These are phyloP conservation scores for Cheilinus undulatus DNA, from an alignment of 2,113 vertebrate species.

Conservation along the genomic window DNA sequence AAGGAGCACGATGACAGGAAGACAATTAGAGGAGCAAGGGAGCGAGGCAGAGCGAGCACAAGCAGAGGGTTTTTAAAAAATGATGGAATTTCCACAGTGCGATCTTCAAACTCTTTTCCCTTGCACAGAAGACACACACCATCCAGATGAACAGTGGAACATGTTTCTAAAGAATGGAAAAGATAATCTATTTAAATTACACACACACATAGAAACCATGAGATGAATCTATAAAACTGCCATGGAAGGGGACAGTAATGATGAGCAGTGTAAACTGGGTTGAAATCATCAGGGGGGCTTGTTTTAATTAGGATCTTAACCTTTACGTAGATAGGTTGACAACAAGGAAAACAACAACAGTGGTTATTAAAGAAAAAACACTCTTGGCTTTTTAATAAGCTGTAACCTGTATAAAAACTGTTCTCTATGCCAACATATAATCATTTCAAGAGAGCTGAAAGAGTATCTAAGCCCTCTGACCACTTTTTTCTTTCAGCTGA, in stretches of 20 bases:
- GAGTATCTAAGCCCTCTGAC: too few relatives aligned
- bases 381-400: slow-evolving; percentile 1
- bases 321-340: slow-evolving; percentile 20
- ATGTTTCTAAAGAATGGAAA: slow-evolving; percentile 14
- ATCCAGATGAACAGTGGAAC: slow-evolving; percentile 25
- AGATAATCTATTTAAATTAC: slow-evolving; percentile 41
- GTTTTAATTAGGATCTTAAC: slow-evolving; percentile 22
- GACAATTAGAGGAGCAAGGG: slow-evolving; percentile 43
- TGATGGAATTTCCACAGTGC: neutral
- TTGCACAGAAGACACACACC: too few relatives aligned
- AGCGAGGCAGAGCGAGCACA: neutral
- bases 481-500: too few relatives aligned
- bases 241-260: too few relatives aligned
- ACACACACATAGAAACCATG: slow-evolving; percentile 20
- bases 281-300: neutral
- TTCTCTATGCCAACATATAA: too few relatives aligned
- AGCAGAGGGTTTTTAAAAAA: slow-evolving; percentile 15
- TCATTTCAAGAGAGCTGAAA: too few relatives aligned
- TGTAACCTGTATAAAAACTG: too few relatives aligned
- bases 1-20: slow-evolving; percentile 44
- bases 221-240: slow-evolving; percentile 22
- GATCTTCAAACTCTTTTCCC: too few relatives aligned
- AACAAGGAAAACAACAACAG: slow-evolving; percentile 2
- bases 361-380: neutral
- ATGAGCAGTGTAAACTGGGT: neutral